Conservation (phyloP, 1,140 invertebrate species). For the Uloborus diversus region DNA sequence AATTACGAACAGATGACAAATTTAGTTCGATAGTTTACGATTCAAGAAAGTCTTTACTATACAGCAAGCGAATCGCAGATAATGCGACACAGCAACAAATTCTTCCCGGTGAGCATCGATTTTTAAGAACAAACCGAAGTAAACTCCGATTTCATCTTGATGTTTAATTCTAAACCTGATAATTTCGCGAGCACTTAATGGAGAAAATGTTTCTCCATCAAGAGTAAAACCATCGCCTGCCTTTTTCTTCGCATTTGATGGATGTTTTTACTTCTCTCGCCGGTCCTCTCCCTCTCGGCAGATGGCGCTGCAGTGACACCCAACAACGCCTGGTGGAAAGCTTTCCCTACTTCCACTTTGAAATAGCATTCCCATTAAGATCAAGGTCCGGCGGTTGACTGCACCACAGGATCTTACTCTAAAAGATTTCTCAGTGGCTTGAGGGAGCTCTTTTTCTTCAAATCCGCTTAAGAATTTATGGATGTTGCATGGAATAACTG, state of each 20-base stretch:
- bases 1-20: no score
- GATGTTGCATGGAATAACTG: neutral
- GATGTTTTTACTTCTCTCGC: no score
- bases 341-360: conserved; percentile 22
- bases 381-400: neutral
- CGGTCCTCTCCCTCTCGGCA: neutral
- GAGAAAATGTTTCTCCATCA: neutral
- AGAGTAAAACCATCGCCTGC: neutral
- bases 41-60: no score
- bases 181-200: no score
- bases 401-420: neutral
- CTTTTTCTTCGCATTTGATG: neutral
- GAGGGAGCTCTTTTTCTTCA: neutral
- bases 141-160: no score
- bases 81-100: no score
- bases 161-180: no score
- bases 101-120: no score
- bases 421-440: neutral
- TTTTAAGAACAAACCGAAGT: no score
- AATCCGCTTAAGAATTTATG: neutral
- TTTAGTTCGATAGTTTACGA: no score
- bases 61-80: no score
- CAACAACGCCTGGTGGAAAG: neutral
- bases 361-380: conserved; percentile 48
- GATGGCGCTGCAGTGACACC: conserved; percentile 9